These are phyloP conservation scores for Clostera curtula DNA, from an alignment of 2,888 invertebrate genomes.

Conservation along the genomic window DNA sequence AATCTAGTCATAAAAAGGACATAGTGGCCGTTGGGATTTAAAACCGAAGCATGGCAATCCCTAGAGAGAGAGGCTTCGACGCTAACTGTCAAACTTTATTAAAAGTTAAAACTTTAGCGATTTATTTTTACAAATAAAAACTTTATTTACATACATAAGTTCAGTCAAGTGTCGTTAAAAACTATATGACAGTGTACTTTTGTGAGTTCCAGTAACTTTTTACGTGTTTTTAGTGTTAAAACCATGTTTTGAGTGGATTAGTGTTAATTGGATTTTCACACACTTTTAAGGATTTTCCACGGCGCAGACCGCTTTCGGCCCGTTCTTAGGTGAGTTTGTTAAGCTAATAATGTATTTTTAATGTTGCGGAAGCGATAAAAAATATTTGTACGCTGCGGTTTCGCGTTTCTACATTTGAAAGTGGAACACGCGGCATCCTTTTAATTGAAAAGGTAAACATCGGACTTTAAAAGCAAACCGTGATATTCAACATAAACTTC, in stretches of 20 bases:
- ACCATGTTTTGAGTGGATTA: slow-evolving; percentile 23
- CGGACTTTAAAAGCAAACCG: slow-evolving; percentile 10
- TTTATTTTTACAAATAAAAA: slow-evolving; percentile 24
- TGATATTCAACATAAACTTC: too few species aligned
- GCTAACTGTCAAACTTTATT: slow-evolving; percentile 31
- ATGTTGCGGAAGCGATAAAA: slow-evolving; percentile 2
- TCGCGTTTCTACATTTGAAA: slow-evolving; percentile 15
- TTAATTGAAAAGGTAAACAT: slow-evolving; percentile 31
- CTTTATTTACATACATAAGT: slow-evolving; percentile 26
- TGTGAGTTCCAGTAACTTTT: slow-evolving; percentile 12
- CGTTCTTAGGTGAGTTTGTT: slow-evolving; percentile 17
- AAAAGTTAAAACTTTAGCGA: slow-evolving; percentile 29
- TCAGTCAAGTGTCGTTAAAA: slow-evolving; percentile 21
- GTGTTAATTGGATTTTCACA: slow-evolving; percentile 23
- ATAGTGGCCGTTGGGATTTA: too few species aligned
- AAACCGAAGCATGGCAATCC: slow-evolving; percentile 22
- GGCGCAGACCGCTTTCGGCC: slow-evolving; percentile 9
- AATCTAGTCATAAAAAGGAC: too few species aligned
- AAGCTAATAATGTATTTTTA: background rate
- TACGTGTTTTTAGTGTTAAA: slow-evolving; percentile 18
- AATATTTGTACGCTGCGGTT: slow-evolving; percentile 1
- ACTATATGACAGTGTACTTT: slow-evolving; percentile 13
- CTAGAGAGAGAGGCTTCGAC: slow-evolving; percentile 29
- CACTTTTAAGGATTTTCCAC: slow-evolving; percentile 17
- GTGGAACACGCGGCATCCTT: slow-evolving; percentile 38